These are phyloP conservation scores for Neolamprologus brichardi DNA, from an alignment of 2,113 vertebrate species.

Conservation along the genomic window DNA sequence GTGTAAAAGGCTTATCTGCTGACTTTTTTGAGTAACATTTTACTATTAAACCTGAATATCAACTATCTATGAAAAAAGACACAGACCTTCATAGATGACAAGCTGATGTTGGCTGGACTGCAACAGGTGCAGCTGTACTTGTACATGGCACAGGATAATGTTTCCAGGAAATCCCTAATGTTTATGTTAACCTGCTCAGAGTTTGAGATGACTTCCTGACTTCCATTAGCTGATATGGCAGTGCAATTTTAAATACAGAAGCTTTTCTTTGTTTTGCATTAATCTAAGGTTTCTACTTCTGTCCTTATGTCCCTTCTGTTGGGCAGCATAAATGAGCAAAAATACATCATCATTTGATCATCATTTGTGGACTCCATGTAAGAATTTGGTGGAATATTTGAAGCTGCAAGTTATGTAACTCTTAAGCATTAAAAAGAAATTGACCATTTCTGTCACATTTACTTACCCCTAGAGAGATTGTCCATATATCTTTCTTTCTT, in stretches of 20 bases:
- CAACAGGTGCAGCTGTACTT: not conserved
- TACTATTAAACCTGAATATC: not conserved
- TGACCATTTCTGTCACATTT: not conserved
- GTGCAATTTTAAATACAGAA: not conserved
- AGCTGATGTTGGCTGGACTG: not conserved
- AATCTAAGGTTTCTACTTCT: not conserved
- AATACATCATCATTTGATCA: not conserved
- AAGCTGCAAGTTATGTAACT: not conserved
- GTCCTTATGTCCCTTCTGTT: not conserved
- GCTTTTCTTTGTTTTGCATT: not conserved
- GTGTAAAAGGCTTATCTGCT: not conserved
- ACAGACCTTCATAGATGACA: not conserved
- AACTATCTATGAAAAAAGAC: not conserved
- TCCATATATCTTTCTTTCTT: not conserved
- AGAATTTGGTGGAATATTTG: not conserved
- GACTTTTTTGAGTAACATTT: not conserved
- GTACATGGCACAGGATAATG: not conserved
- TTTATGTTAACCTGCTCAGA: not conserved
- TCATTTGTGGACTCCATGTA: not conserved
- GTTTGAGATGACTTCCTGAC: not conserved
- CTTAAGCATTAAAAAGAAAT: not conserved
- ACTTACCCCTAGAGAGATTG: not conserved
- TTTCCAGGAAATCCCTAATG: not conserved
- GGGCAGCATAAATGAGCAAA: not conserved
- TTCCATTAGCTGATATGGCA: not conserved